Base-by-base conservation (phyloP, 2,113 vertebrate species). In the Meleagris gallopavo region DNA sequence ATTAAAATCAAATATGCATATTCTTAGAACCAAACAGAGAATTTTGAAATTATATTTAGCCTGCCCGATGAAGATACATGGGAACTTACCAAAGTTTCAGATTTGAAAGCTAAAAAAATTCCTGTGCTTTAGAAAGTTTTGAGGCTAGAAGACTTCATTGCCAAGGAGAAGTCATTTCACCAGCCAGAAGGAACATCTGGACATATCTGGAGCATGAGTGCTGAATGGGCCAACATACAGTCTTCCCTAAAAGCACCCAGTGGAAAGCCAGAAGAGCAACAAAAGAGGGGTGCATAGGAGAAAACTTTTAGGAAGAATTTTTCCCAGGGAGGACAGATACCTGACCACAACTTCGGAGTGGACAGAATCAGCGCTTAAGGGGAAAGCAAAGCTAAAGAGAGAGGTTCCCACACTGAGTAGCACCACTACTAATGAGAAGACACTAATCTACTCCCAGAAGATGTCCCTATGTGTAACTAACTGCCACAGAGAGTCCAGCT, bases 361-460 rank as follows among this genome's bases (percentile, higher is more conserved):
- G n/a, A 41, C 6, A 66, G 32, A 32, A 57, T 43, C 16, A 40
- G 11, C 1, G 0, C 22, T 38, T 80, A 72, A 43, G 45, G 45
- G 84, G 58, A 66, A 34, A 80, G 13, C 32, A 66, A 50, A 71
- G 27, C 15, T 40, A 11, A 50, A 62, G 12, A 38, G 14, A 13
- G 14, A 75, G 54, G 22, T 46, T 70, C 38, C n/a, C 62, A 75
- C 11, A 36, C 15, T 41, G 12, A 55, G 10, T 17, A 78, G 13
- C 32, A 38, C 19, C 0, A 1, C 18, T 0, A 0, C 55, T 75
- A 40, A 46, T 0, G 9, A 64, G 21, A 10, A 64, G 30, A 36
- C 10, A 13, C 55, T 66, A 18, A 4, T 55, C 7, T 9, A 7
- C 25, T 66, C 85, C 11, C 4, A 77, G 27, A 19, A 67, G 5